Evolutionary conservation across 2,113 vertebrate genomes (phyloP), one percentile per base, ranked within the genome.

Genomic region (Larimichthys polyactis): DNA sequence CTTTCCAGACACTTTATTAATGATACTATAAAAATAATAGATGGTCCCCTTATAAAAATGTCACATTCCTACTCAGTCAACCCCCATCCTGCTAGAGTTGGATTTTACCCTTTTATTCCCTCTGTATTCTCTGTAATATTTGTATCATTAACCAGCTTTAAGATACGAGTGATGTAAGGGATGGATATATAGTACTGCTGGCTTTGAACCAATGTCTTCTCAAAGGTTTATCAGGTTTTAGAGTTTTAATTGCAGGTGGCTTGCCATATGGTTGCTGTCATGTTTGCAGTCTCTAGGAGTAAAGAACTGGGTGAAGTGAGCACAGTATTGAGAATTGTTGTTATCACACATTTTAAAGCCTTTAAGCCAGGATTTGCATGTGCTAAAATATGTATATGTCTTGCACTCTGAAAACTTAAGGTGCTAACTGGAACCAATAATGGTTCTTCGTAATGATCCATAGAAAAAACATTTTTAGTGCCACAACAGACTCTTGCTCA

Each of bases 1-100:
- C 24, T 70, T 87, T 87, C 86, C 86, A 91, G 87, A 57, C 77
- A 83, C 74, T 83, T 83, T 91, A 94, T 94, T 93, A 92, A 95
- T 86, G 91, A 91, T 87, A 71, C 87, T 75, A 92, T 94, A 92
- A 94, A 95, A 93, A 89, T 94, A 88, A 92, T 83, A 86, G 78
- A 94, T 89, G 65, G 73, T 24, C 78, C 70, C 51, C 89, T 75
- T 91, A 90, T 93, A 93, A 95, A 94, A 93, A 87, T 14, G 72
- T 87, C 78, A 87, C 82, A 81, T 90, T 92, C 92, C 86, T 81
- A 82, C 66, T 83, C 63, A 12, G 72, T 79, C 79, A 78, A 76
- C 32, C 81, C 67, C 19, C 48, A 52, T 84, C 74, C 87, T 86
- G 71, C 81, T 88, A 69, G 71, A 62, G 36, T 24, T 87, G 76